Percentiles rank a stretch among this genome's conserved stretches.
phyloP scores from a whole-genome alignment of 2,113 vertebrate genomes.

The Corapipo altera region DNA sequence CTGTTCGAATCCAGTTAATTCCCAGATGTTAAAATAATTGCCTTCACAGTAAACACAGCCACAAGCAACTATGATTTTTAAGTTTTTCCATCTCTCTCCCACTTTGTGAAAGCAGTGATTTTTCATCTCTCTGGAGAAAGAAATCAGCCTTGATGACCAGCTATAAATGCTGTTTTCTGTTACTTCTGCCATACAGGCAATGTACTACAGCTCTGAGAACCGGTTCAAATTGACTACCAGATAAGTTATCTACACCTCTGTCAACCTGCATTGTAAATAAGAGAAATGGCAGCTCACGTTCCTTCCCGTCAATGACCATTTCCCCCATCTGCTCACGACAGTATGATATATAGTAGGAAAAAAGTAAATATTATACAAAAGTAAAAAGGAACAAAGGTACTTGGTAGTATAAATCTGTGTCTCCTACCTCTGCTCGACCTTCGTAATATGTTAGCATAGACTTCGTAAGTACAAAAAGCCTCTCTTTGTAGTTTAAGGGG shows the following conservation, averaged over 20 bases:
- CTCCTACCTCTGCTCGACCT: slow-evolving; percentile 83
- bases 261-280: not conserved
- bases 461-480: slow-evolving; percentile 89
- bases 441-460: slow-evolving; percentile 88
- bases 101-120: not conserved
- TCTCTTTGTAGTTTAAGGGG: slow-evolving; percentile 94
- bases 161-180: not conserved
- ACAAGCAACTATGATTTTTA: not conserved
- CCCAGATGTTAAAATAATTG: not conserved
- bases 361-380: not conserved
- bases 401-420: not conserved
- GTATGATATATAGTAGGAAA: not conserved
- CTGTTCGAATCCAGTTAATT: not conserved
- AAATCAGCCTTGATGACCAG: not conserved
- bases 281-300: not conserved
- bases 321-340: not conserved
- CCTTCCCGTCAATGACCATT: not conserved
- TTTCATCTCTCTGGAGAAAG: not conserved
- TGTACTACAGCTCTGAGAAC: not conserved
- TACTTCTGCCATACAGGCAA: not conserved
- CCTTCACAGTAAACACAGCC: not conserved
- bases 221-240: not conserved
- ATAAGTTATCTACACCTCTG: not conserved
- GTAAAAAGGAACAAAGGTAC: not conserved
- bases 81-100: not conserved